Evolutionary conservation across 2,888 invertebrate genomes (phyloP), one percentile per base, ranked within the genome.

Genomic region (Thera obeliscata): DNA sequence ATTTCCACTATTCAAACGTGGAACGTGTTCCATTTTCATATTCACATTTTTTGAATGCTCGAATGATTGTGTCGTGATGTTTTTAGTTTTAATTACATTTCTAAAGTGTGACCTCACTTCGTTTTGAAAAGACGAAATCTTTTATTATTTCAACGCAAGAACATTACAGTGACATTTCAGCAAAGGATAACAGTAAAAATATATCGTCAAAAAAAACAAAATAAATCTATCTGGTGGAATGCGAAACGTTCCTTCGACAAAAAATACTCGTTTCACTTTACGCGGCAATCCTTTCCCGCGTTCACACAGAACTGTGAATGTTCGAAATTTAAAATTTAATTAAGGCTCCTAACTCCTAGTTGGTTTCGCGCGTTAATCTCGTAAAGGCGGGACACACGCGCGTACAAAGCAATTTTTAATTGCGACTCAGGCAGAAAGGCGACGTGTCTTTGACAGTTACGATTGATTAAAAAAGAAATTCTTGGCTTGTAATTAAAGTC

Each of bases 341-440:
- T 87, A 88, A 86, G 83, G 84, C 46, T 59, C 50, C 67, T 64
- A 64, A 64, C 61, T 64, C 54, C 60, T 60, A 66, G 66, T 66
- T 82, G 81, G 83, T 82, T 83, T 79, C 83, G 82, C 84, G 84
- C 84, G 87, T 86, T 90, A 88, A 88, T 87, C 87, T 83, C 80
- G 83, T 86, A 85, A 87, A 86, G 85, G 84, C 84, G 81, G 83
- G 82, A 84, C 79, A 86, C 85, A 87, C 84, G 85, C 85, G 82
- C 80, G 81, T 78, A 88, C 89, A 90, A 89, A 91, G 89, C 88
- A 87, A 84, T 87, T 90, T 90, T 90, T 90, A 91, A 91, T 90
- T 91, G 88, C 90, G 76, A 81, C 61, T 57, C 76, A 70, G 77
- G 75, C 81, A 82, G 80, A 81, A 85, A 83, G 80, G 78, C 79